Base-by-base conservation (phyloP, 2,888 invertebrate genomes). In the Pollenia labialis region DNA sequence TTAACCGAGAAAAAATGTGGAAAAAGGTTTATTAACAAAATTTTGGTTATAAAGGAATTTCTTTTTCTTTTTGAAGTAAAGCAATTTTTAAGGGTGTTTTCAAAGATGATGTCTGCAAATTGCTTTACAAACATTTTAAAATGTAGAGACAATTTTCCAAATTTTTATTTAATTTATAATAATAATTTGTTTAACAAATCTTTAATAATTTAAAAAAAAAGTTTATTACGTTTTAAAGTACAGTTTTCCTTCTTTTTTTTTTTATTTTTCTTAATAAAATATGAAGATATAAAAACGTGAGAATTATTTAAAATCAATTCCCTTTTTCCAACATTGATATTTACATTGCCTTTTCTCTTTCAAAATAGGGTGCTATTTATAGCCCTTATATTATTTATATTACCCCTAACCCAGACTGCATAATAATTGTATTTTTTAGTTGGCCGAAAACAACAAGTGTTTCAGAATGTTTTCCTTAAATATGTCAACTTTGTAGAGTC, bases 401-500 rank as follows among this genome's bases (percentile, higher is more conserved):
- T 44, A 68, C 52, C 81, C 87, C n/a, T 72, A 66, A 68, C n/a
- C 4, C 62, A 23, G n/a, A 48, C 76, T 60, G 87, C 84, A 87
- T 84, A 84, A 58, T 64, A 81, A 84, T 80, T 68, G 66, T 58
- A 48, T 48, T 62, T 58, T 58, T 75, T 10, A 42, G 69, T 81
- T 32, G 40, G 1, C 11, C 18, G n/a, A 11, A 60, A 60, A 80
- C 84, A 85, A 85, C 84, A 85, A 85, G 84, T 81, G 84, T 81
- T 74, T 79, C 48, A 60, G 12, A 52, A 6, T 50, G 2, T 69
- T 80, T 56, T 71, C 48, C 62, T 68, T 18, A 50, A 84, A 82
- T 69, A 81, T 84, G 87, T 87, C 84, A 87, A 87, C 84, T 69
- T 77, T 87, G 72, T 62, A 44, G 48, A 58, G 81, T 81, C 81